Conservation (phyloP, 2,888 invertebrate genomes). For the Apotomis turbidana region DNA sequence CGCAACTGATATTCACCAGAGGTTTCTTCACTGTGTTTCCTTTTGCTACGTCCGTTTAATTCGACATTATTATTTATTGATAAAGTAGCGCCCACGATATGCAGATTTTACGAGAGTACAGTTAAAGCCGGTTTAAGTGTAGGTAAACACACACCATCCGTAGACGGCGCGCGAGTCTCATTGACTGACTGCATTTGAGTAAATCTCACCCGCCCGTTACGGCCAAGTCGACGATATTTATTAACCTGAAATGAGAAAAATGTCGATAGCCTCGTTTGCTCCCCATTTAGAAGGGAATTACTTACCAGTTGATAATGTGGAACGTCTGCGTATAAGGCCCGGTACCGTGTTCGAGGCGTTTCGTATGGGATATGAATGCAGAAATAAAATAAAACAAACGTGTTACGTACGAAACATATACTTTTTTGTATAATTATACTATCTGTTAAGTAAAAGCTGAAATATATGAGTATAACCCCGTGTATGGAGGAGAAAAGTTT, state of each 20-base stretch:
- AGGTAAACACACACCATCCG: slow-evolving; percentile 31
- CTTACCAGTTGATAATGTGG: slow-evolving; percentile 44
- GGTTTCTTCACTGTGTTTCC: no score
- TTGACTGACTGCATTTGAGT: slow-evolving; percentile 63
- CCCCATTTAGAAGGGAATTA: slow-evolving; percentile 47
- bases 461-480: neutral
- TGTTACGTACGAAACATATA: neutral
- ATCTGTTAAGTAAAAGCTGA: neutral
- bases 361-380: slow-evolving; percentile 8
- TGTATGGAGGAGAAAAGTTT: neutral
- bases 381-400: neutral
- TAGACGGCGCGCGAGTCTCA: slow-evolving; percentile 52
- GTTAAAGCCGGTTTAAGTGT: slow-evolving; percentile 37
- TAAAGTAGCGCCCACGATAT: slow-evolving; percentile 32
- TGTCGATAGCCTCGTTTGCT: slow-evolving; percentile 60
- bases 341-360: slow-evolving; percentile 9
- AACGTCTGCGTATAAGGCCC: slow-evolving; percentile 40
- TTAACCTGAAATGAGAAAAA: slow-evolving; percentile 79
- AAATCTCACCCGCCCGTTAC: slow-evolving; percentile 62
- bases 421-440: neutral
- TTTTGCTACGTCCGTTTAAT: neutral
- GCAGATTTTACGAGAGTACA: slow-evolving; percentile 40
- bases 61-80: slow-evolving; percentile 4
- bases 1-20: no score
- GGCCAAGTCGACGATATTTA: slow-evolving; percentile 70